Evolutionary conservation across 1,140 invertebrate genomes (phyloP).

Genomic region (Sweltsa coloradensis): DNA sequence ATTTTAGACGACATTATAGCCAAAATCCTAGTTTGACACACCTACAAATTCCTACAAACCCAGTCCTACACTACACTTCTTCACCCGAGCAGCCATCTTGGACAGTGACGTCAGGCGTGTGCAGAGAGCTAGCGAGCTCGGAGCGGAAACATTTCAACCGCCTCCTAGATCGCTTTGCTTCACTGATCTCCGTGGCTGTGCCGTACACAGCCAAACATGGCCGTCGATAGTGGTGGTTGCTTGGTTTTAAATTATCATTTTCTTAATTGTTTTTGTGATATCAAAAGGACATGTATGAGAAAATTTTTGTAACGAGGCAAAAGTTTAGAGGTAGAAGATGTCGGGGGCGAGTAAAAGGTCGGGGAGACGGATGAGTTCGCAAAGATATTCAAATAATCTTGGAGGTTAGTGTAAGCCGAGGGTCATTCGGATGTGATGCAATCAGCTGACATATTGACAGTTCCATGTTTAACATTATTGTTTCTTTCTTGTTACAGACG

Average conservation of each 20-base stretch:
- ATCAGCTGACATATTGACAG: background rate
- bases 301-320: slow-evolving; percentile 1
- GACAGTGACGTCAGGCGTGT: slow-evolving; percentile 40
- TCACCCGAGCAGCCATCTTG: slow-evolving; percentile 47
- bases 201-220: slow-evolving; percentile 13
- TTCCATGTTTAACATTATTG: background rate
- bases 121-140: background rate
- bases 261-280: slow-evolving; percentile 4
- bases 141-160: no score
- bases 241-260: slow-evolving; percentile 1
- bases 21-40: slow-evolving; percentile 43
- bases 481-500: slow-evolving; percentile 36
- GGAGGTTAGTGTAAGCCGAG: slow-evolving; percentile 8
- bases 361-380: slow-evolving; percentile 14
- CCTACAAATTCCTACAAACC: slow-evolving; percentile 46
- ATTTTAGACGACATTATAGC: slow-evolving; percentile 43
- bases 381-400: slow-evolving; percentile 9
- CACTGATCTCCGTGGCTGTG: no score
- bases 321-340: slow-evolving; percentile 12
- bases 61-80: slow-evolving; percentile 33
- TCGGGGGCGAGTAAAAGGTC: slow-evolving; percentile 14
- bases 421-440: background rate
- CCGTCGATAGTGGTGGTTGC: slow-evolving; percentile 11
- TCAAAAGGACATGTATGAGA: background rate
- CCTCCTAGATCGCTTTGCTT: no score